Evolutionary conservation across 2,797 vertebrate species (phyloP).

Genomic region (Botia almorhae): DNA sequence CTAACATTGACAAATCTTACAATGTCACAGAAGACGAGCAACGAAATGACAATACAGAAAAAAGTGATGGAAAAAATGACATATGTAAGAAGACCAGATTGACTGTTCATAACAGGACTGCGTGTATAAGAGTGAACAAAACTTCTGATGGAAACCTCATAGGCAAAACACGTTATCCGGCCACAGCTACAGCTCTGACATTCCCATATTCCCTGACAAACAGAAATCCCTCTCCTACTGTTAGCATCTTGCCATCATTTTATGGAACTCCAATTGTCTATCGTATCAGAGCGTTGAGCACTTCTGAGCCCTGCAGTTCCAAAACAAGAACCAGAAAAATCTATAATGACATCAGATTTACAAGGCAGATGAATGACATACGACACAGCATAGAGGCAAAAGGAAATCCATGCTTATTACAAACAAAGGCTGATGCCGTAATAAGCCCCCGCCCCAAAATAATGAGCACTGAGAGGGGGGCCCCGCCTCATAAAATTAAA

Average conservation of each 20-base stretch:
- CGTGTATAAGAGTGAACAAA: background rate
- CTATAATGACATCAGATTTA: slow-evolving; percentile 24
- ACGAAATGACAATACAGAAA: background rate
- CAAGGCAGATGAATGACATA: slow-evolving; percentile 4
- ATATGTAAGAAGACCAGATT: background rate
- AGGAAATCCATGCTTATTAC: slow-evolving; percentile 41
- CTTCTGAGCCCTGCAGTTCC: background rate
- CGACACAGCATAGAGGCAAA: slow-evolving; percentile 18
- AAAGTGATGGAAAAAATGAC: too few relatives aligned
- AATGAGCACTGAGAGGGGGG: slow-evolving; percentile 45
- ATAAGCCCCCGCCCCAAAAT: slow-evolving; percentile 40
- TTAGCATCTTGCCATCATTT: slow-evolving; percentile 39
- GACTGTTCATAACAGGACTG: background rate
- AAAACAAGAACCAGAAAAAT: slow-evolving; percentile 21
- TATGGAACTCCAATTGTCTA: slow-evolving; percentile 41
- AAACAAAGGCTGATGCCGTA: slow-evolving; percentile 15
- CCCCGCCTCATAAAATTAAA: slow-evolving; percentile 54
- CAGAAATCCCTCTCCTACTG: slow-evolving; percentile 11
- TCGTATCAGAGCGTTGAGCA: slow-evolving; percentile 28
- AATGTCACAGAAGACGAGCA: background rate
- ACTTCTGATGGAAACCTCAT: background rate
- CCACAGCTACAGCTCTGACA: slow-evolving; percentile 10
- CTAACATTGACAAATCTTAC: background rate
- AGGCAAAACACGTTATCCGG: slow-evolving; percentile 9
- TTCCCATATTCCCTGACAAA: background rate